Base-by-base conservation (phyloP, 2,888 invertebrate genomes). In the Brachypalpus laphriformis region DNA sequence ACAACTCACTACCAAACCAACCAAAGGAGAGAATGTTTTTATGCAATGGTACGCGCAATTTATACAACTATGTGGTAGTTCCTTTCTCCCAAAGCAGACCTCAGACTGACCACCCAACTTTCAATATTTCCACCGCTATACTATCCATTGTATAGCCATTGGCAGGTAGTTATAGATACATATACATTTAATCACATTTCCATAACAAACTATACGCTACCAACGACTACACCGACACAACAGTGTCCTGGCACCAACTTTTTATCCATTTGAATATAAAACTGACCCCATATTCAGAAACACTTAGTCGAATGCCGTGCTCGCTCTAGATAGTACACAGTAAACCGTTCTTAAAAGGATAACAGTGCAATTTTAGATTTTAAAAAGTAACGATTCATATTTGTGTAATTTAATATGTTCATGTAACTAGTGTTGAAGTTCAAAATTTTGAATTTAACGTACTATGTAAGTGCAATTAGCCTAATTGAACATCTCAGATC, bases 221-320 rank as follows among this genome's bases (percentile, higher is more conserved):
- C 31, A 75, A 47, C 83, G 47, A 71, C 40, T 25, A 74, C 83
- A 74, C 37, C 61, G 61, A 63, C 75, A 75, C 49, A 54, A 8
- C 57, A 65, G 85, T 85, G 85, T 85, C 85, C 85, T 85, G 85
- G 80, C 65, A 85, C 85, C 85, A 81, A 85, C 75, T 81, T 71
- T 75, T 74, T 59, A 81, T 31, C 59, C 71, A 57, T 81, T 85
- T 81, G 65, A 85, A 85, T 85, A 85, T 65, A 85, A 80, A 71
- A 85, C 75, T 85, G 85, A 85, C 85, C 85, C 81, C 80, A 61
- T 61, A 85, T 76, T 25, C 51, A 54, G 31, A 9, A 45, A 8
- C 16, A 57, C 75, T 82, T 75, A 85, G 85, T 85, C 34, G 75
- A 81, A 76, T 40, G 45, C 54, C 65, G 85, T 81, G 75, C 80